Evolutionary conservation across 37 sponge, comb jelly and placozoan genomes (phyloP).

Genomic region (Chondrosia reniformis): DNA sequence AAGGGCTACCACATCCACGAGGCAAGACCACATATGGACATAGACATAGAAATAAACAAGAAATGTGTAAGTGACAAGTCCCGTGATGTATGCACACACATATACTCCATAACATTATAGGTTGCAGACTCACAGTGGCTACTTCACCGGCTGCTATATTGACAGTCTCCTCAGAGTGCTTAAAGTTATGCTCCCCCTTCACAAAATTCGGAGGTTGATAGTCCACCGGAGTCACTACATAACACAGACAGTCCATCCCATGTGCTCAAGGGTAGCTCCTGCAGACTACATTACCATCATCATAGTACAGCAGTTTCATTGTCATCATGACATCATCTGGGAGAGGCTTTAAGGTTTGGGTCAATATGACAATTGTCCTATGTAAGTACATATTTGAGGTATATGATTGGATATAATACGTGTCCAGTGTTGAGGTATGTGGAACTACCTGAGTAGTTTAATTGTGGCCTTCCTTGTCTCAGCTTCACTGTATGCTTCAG

Average conservation of each 20-base stretch:
- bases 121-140: conserved; percentile 30
- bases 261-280: not conserved
- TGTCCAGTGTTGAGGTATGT: not conserved
- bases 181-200: conserved; percentile 31
- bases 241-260: not conserved
- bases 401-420: not conserved
- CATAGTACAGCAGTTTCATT: conserved; percentile 89
- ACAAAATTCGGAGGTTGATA: conserved; percentile 86
- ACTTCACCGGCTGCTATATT: conserved; percentile 71
- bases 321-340: conserved; percentile 91
- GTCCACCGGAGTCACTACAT: conserved; percentile 73
- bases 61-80: no score
- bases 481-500: conserved; percentile 50
- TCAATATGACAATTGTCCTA: conserved; percentile 87
- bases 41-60: no score
- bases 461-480: conserved; percentile 84
- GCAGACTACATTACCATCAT: conserved; percentile 44
- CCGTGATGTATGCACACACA: not conserved
- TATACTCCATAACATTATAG: not conserved
- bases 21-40: no score
- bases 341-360: conserved; percentile 87
- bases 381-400: not conserved
- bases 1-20: conserved; percentile 12
- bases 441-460: conserved; percentile 58
- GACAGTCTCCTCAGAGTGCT: conserved; percentile 51